phyloP scores from a whole-genome alignment of 1,140 invertebrate species.

The Drosophila rufa region DNA sequence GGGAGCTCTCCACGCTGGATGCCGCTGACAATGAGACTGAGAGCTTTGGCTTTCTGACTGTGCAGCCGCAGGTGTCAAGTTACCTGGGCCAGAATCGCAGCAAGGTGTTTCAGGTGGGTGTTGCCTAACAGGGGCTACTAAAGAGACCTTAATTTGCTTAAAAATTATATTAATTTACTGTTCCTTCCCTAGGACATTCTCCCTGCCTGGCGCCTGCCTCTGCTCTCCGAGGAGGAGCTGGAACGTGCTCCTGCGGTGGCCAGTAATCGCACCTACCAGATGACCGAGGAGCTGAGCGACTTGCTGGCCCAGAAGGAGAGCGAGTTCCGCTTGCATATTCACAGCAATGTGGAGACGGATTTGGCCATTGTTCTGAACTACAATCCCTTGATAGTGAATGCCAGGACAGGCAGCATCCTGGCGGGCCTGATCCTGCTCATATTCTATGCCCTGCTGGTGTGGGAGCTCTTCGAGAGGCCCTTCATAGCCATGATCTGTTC shows the following conservation, averaged over 20 bases:
- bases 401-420: constrained; percentile 88
- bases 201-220: constrained; percentile 61
- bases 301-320: constrained; percentile 32
- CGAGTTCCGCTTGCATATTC: constrained; percentile 62
- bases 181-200: constrained; percentile 56
- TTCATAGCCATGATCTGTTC: constrained; percentile 91
- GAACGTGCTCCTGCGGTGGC: constrained; percentile 45
- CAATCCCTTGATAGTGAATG: constrained; percentile 87
- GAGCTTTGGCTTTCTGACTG: constrained; percentile 54
- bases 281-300: constrained; percentile 53
- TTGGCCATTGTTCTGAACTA: constrained; percentile 83
- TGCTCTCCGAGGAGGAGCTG: constrained; percentile 57
- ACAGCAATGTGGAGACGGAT: constrained; percentile 57
- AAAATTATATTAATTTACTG: no score
- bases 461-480: constrained; percentile 91
- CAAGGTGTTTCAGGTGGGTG: constrained; percentile 51
- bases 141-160: no score
- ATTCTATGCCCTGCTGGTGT: constrained; percentile 91
- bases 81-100: constrained; percentile 43
- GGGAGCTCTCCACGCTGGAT: constrained; percentile 31
- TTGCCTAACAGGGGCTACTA: background rate
- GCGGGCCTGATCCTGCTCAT: constrained; percentile 88
- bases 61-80: constrained; percentile 71
- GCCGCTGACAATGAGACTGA: constrained; percentile 47
- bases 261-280: constrained; percentile 70